phyloP scores from a whole-genome alignment of 92 coral and sea anemone species.

The Phymanthus crucifer region DNA sequence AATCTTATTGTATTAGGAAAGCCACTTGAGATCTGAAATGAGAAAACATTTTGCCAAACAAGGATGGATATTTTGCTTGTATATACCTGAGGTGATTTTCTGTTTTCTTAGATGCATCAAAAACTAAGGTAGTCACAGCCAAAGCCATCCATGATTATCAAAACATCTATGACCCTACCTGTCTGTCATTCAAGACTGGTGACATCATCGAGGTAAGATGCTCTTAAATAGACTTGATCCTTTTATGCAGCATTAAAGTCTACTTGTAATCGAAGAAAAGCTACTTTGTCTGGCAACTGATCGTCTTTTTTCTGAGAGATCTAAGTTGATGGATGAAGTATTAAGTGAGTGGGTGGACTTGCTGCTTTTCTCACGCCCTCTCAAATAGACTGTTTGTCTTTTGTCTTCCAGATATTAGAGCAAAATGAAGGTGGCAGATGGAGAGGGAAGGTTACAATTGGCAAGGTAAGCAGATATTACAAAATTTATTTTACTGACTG shows the following conservation, averaged over 20 bases:
- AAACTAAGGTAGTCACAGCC: slow-evolving; percentile 66
- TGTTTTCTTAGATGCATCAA: slow-evolving; percentile 54
- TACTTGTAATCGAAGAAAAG: too few species aligned
- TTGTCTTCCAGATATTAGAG: slow-evolving; percentile 73
- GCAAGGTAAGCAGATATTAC: slow-evolving; percentile 50
- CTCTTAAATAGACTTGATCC: too few species aligned
- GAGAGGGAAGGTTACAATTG: slow-evolving; percentile 80
- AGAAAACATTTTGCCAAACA: neutral
- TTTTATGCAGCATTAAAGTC: too few species aligned
- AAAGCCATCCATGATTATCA: slow-evolving; percentile 85
- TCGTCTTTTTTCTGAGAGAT: too few species aligned
- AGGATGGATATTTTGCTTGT: neutral
- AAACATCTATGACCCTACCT: slow-evolving; percentile 80
- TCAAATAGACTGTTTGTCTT: too few species aligned
- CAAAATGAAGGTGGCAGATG: slow-evolving; percentile 82
- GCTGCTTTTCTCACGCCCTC: too few species aligned
- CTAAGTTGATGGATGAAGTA: too few species aligned
- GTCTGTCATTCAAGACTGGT: slow-evolving; percentile 74
- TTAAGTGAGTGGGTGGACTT: neutral
- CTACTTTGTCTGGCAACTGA: too few species aligned
- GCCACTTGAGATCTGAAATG: too few species aligned
- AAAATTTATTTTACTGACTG: neutral
- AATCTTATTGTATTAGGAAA: too few species aligned
- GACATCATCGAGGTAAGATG: slow-evolving; percentile 79
- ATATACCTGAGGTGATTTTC: neutral